A percentile compares a stretch with the other conserved stretches of the same genome.
phyloP scores from a whole-genome alignment of 2,113 vertebrate genomes.

The Indicator maculatus region DNA sequence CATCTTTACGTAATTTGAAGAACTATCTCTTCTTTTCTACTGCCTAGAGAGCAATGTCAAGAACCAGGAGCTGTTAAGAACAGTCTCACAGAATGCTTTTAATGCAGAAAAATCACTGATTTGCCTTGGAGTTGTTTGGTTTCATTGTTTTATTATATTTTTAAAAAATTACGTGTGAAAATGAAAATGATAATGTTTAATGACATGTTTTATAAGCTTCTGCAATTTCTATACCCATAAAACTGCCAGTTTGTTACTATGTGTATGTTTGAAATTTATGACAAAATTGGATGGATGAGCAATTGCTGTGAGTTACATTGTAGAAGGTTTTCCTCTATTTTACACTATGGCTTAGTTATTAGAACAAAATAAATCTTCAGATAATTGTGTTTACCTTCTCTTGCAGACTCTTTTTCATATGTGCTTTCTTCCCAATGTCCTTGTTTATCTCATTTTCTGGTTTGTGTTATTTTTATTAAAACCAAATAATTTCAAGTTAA shows the following conservation, averaged over 20 bases:
- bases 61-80: neutral
- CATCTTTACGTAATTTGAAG: neutral
- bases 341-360: neutral
- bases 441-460: neutral
- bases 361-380: neutral
- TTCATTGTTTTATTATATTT: neutral
- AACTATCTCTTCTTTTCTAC: neutral
- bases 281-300: neutral
- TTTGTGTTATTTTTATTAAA: conserved; percentile 11
- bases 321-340: neutral
- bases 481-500: neutral
- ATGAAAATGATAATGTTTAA: neutral
- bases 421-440: neutral
- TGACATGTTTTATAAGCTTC: neutral
- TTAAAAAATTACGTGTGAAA: neutral
- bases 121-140: neutral
- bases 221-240: neutral
- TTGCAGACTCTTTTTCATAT: neutral
- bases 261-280: neutral
- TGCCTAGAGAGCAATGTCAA: neutral
- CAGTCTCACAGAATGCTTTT: neutral
- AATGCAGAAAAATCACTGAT: neutral
- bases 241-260: neutral
- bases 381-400: neutral
- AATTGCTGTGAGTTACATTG: neutral